Evolutionary conservation across 2,797 vertebrate species (phyloP).

Genomic region (Rhinogobio ventralis): DNA sequence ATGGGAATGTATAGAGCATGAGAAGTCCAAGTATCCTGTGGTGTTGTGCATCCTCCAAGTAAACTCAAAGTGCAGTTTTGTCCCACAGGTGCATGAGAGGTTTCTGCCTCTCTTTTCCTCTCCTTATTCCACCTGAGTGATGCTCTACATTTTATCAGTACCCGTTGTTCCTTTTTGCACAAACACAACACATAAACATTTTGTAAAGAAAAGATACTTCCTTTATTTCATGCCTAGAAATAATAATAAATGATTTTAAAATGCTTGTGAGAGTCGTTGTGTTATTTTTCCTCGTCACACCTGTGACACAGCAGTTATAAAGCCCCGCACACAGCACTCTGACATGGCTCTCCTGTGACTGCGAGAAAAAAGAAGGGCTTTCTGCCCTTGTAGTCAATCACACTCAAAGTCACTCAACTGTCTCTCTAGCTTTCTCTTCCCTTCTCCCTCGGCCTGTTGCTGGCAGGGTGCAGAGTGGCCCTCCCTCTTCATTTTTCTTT

Average conservation of each 20-base stretch:
- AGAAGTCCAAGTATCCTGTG: slow-evolving; percentile 9
- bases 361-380: neutral
- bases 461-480: neutral
- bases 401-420: slow-evolving; percentile 62
- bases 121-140: slow-evolving; percentile 58
- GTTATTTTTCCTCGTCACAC: neutral
- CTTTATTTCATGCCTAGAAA: slow-evolving; percentile 77
- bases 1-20: slow-evolving; percentile 31
- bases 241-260: slow-evolving; percentile 74
- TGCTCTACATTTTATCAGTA: slow-evolving; percentile 64
- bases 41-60: slow-evolving; percentile 20
- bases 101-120: slow-evolving; percentile 33
- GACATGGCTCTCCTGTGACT: neutral
- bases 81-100: slow-evolving; percentile 32
- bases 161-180: slow-evolving; percentile 74
- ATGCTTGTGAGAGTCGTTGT: slow-evolving; percentile 61
- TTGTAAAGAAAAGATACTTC: slow-evolving; percentile 70
- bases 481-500: neutral
- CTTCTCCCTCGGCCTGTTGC: neutral
- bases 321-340: neutral
- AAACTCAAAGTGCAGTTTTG: slow-evolving; percentile 26
- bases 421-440: slow-evolving; percentile 3
- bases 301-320: neutral
- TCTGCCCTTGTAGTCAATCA: slow-evolving; percentile 34
- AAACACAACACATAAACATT: slow-evolving; percentile 71